These are phyloP conservation scores for Liasis olivaceus DNA, from an alignment of 2,797 vertebrate species.

Conservation along the genomic window DNA sequence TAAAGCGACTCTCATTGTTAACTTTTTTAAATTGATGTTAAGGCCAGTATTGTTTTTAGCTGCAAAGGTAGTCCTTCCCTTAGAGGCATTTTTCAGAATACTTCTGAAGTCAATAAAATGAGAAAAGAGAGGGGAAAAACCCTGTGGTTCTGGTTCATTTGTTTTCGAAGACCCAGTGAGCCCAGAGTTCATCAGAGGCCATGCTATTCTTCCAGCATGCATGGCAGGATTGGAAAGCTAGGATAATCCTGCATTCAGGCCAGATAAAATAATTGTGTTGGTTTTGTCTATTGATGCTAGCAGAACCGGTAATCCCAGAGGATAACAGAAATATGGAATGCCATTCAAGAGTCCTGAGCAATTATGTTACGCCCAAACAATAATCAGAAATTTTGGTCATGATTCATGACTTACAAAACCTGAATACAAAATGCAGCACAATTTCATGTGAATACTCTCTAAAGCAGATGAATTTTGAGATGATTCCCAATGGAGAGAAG, in stretches of 20 bases:
- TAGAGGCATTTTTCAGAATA: background rate
- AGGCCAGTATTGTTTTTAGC: background rate
- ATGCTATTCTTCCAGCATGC: background rate
- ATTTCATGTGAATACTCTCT: background rate
- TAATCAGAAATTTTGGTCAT: conserved; percentile 21
- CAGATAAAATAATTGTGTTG: background rate
- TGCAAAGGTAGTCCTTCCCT: background rate
- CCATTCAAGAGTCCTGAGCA: background rate
- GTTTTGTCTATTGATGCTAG: background rate
- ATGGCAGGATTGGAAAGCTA: background rate
- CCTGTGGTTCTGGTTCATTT: background rate
- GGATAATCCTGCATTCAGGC: background rate
- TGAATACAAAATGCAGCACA: conserved; percentile 9
- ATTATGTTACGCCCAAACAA: conserved; percentile 25
- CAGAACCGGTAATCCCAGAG: background rate
- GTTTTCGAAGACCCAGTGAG: background rate
- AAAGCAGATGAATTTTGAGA: conserved; percentile 15
- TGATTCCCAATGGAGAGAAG: conserved; percentile 7
- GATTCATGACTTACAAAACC: conserved; percentile 21
- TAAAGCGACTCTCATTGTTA: background rate
- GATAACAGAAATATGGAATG: background rate
- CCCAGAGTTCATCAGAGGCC: background rate
- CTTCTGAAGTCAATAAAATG: background rate
- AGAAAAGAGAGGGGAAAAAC: background rate
- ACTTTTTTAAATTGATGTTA: background rate